Evolutionary conservation across 2,888 invertebrate species (phyloP), one percentile per base, ranked within the genome.

Genomic region (Diaphora mendica): DNA sequence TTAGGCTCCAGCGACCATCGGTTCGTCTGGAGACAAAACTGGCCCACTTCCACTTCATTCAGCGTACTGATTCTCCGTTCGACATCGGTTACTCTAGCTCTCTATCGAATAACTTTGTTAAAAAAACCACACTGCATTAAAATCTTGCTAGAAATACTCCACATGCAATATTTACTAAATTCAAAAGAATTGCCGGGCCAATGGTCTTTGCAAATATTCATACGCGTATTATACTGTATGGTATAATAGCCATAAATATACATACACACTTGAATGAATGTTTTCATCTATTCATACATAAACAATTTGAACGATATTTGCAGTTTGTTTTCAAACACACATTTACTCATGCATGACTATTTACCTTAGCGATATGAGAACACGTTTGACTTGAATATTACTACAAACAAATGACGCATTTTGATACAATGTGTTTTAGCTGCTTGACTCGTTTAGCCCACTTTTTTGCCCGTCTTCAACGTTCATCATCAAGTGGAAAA

Each of bases 281-380:
- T 59, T 59, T 59, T 59, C 59, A 59, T 59, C 26, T 59, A 59
- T 59, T 59, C 59, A 15, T 62, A 62, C 62, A 30, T 59, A 62
- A 62, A 62, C 62, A 62, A 26, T 48, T 48, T 30, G 59, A 39
- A 64, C 64, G 48, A 70, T 30, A 73, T 65, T 68, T 35, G 39
- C 23, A 64, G 55, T 42, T 70, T 70, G 59, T 73, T 66, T 73
- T 69, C 55, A 59, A 48, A 70, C 33, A 66, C 59, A 35, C 69
- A 69, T 68, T 64, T 62, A 68, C 51, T 68, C 23, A 26, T 64
- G 15, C 30, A 4, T 66, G 55, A 65, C n/a, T 69, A 55, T 73
- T 69, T 73, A 55, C 64, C 69, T 69, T 7, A 68, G 51, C 30
- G 55, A 48, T 70, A 64, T 59, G 65, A 26, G 26, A 39, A 30